Evolutionary conservation across 2,888 invertebrate species (phyloP).

Genomic region (Tineola bisselliella): DNA sequence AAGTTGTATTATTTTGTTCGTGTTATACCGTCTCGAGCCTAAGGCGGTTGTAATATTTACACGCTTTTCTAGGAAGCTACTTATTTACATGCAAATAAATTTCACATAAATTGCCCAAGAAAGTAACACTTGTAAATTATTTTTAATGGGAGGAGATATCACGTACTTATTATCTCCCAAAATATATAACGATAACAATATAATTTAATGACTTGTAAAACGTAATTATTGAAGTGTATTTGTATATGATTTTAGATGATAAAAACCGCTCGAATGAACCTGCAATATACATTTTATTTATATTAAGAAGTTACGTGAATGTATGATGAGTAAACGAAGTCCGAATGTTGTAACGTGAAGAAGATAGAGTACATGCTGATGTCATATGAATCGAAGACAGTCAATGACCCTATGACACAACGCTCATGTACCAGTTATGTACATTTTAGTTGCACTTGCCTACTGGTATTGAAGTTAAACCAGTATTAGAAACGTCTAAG

Average conservation of each 20-base stretch:
- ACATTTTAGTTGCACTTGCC: not conserved
- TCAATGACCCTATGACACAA: slow-evolving; percentile 60
- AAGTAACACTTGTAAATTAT: not conserved
- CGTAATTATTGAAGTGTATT: no score
- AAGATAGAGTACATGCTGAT: slow-evolving; percentile 33
- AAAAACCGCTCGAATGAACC: not conserved
- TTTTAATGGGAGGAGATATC: no score
- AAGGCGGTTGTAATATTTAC: not conserved
- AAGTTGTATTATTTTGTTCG: slow-evolving; percentile 44
- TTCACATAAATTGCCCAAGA: not conserved
- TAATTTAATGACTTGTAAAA: no score
- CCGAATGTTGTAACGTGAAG: slow-evolving; percentile 17
- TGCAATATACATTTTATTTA: not conserved
- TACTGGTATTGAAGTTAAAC: not conserved
- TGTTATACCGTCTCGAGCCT: not conserved
- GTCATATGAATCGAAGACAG: slow-evolving; percentile 56
- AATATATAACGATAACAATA: no score
- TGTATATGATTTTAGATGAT: no score
- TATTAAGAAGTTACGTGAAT: slow-evolving; percentile 39
- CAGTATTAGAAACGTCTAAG: not conserved
- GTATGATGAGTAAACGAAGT: slow-evolving; percentile 24
- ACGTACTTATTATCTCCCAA: no score
- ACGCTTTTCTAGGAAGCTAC: not conserved
- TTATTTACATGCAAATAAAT: not conserved
- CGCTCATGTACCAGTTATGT: slow-evolving; percentile 2